A percentile compares a stretch with the other conserved stretches of the same genome.
These are phyloP conservation scores for Drosophila ohnishii DNA, from an alignment of 1,140 invertebrate species.

Conservation along the genomic window DNA sequence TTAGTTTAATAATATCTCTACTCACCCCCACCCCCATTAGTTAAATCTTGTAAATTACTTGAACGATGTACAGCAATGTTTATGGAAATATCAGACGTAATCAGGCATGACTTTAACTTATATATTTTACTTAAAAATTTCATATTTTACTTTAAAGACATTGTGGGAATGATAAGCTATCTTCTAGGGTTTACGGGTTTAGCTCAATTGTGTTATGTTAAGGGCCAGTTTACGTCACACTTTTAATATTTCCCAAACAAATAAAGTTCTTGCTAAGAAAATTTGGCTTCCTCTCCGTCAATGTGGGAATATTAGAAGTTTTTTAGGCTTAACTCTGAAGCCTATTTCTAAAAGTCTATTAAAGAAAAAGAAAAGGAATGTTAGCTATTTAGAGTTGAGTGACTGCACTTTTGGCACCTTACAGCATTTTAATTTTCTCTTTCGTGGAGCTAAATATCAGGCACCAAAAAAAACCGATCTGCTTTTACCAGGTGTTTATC, in stretches of 20 bases:
- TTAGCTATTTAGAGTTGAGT: no score
- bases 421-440: background rate
- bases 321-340: background rate
- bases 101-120: background rate
- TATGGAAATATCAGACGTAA: background rate
- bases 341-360: background rate
- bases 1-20: background rate
- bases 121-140: background rate
- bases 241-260: background rate
- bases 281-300: background rate
- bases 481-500: no score
- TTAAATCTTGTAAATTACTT: background rate
- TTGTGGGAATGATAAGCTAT: background rate
- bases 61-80: background rate
- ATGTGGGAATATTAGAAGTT: background rate
- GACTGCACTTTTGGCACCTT: background rate
- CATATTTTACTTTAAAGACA: background rate
- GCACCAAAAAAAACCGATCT: no score
- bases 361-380: background rate
- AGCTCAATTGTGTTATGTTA: background rate
- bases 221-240: no score
- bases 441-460: background rate
- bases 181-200: background rate
- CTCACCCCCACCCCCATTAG: background rate
- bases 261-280: background rate